Conservation (phyloP, 2,113 vertebrate genomes). For the Isichthys henryi region DNA sequence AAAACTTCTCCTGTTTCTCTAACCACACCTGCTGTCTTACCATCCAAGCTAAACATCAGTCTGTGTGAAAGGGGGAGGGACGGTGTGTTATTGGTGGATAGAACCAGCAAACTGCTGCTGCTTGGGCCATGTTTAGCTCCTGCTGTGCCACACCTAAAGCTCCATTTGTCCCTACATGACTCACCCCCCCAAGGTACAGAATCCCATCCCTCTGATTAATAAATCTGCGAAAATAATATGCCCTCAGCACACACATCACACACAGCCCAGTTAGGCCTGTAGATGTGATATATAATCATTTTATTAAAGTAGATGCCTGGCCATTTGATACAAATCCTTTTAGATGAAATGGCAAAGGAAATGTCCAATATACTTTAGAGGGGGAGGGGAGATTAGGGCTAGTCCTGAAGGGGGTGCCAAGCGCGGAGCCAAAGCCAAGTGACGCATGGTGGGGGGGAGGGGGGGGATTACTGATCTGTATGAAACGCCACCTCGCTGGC, state of each 20-base stretch:
- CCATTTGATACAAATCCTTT: neutral
- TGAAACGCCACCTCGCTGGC: neutral
- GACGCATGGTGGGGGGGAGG: neutral
- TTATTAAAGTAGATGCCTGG: conserved; percentile 4
- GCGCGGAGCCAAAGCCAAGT: neutral
- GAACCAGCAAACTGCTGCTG: neutral
- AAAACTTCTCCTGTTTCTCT: neutral
- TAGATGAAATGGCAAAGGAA: neutral
- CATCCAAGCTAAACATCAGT: neutral
- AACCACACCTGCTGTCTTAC: neutral
- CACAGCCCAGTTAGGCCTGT: neutral
- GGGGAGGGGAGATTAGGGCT: neutral
- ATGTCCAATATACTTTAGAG: conserved; percentile 4
- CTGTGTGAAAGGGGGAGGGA: neutral
- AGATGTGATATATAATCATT: neutral
- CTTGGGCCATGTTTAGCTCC: neutral
- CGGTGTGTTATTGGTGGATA: neutral
- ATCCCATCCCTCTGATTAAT: neutral
- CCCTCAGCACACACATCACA: neutral
- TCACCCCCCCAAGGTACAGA: too few species aligned
- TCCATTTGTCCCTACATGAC: neutral
- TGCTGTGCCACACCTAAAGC: neutral
- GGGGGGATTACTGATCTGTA: neutral
- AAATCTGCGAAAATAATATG: neutral
- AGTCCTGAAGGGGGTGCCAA: neutral